phyloP scores from a whole-genome alignment of 64 coral and sea anemone genomes.

The Montipora efflorescens region DNA sequence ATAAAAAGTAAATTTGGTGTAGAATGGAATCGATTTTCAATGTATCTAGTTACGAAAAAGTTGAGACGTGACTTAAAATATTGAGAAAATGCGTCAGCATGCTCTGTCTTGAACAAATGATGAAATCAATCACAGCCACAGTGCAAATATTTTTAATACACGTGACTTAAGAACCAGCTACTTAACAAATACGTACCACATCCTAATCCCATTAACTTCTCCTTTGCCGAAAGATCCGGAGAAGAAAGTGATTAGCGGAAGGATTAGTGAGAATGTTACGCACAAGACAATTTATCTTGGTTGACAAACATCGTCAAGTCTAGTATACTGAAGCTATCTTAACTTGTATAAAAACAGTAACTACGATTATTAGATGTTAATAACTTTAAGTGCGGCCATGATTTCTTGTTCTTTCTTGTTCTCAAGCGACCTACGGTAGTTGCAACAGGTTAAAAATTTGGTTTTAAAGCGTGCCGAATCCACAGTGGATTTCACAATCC shows the following conservation, averaged over 20 bases:
- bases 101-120: no score
- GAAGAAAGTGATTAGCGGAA: constrained; percentile 36
- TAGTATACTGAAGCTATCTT: no score
- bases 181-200: constrained; percentile 1
- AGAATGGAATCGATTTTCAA: no score
- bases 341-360: neutral
- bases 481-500: neutral
- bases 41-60: no score
- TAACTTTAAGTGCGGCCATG: no score
- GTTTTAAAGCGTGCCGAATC: neutral
- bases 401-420: neutral
- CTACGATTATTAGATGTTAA: no score
- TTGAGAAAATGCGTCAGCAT: no score
- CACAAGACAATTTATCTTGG: neutral
- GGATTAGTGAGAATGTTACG: constrained; percentile 35
- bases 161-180: neutral
- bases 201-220: constrained; percentile 36
- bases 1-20: no score
- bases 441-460: neutral
- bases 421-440: neutral
- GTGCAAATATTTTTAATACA: neutral
- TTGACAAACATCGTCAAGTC: constrained; percentile 4
- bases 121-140: no score
- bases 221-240: neutral
- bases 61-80: no score